These are phyloP conservation scores for Xanthostigma xanthostigma DNA, from an alignment of 2,888 invertebrate genomes.

Conservation along the genomic window DNA sequence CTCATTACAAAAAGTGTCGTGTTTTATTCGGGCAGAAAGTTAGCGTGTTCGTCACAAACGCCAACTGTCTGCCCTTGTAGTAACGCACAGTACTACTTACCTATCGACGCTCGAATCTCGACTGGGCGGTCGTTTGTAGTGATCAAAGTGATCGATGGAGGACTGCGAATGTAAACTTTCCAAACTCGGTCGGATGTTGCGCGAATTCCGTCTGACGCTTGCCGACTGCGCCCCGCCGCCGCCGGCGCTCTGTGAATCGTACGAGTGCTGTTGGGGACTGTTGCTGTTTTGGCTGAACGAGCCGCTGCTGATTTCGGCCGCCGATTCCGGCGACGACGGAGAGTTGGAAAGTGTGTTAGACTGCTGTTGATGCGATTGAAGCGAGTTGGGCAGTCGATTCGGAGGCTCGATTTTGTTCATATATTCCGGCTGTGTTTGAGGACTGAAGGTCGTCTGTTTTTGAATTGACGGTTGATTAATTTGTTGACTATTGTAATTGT, in stretches of 20 bases:
- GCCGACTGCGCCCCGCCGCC: constrained; percentile 23
- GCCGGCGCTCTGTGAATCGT: background rate
- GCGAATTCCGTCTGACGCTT: constrained; percentile 34
- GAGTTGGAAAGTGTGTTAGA: constrained; percentile 15
- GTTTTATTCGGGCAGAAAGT: too few relatives aligned
- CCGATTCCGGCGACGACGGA: background rate
- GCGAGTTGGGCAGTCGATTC: background rate
- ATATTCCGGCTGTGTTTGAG: too few relatives aligned
- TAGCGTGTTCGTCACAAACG: too few relatives aligned
- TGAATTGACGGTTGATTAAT: constrained; percentile 5
- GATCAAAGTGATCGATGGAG: constrained; percentile 84
- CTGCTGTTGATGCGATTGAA: constrained; percentile 16
- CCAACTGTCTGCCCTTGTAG: too few relatives aligned
- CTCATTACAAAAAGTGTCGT: too few relatives aligned
- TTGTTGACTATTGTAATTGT: constrained; percentile 4
- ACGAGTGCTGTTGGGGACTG: constrained; percentile 5
- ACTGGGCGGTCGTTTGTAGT: constrained; percentile 83
- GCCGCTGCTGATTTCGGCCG: too few relatives aligned
- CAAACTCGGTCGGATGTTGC: constrained; percentile 31
- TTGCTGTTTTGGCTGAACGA: constrained; percentile 2
- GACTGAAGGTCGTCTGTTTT: constrained; percentile 2
- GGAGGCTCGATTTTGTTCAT: background rate
- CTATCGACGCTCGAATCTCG: constrained; percentile 71
- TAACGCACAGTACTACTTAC: constrained; percentile 2
- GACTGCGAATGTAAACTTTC: constrained; percentile 37